Evolutionary conservation across 2,888 invertebrate species (phyloP), one percentile per base, ranked within the genome.

Genomic region (Drosophila prostipennis): DNA sequence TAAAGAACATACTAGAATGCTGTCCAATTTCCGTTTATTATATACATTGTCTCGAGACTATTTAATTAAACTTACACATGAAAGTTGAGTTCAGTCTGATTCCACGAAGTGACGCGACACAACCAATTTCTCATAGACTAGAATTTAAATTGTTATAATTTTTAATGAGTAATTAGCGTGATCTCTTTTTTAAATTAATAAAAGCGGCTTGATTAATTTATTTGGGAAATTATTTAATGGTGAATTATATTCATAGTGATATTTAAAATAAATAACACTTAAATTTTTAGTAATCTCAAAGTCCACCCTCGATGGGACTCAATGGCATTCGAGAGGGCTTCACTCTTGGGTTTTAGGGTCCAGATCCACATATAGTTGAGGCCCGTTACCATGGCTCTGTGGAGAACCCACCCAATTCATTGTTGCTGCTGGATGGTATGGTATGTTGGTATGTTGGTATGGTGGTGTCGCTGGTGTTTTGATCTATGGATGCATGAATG

Each of bases 401-500:
- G 16, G 42, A 29, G n/a, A 34, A 48, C 48, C 29, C 19, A 4
- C 68, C 36, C 32, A 14, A 29, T 54, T 19, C 61, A 54, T 52
- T 36, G 46, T 49, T 48, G 36, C 13, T 56, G 43, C 36, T 68
- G 16, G 39, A 48, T 46, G 45, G 45, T 23, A 29, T 46, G 14
- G 29, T 40, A 19, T 19, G 29, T 16, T 73, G 72, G n/a, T n/a
- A n/a, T n/a, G n/a, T n/a, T n/a, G n/a, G n/a, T n/a, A n/a, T n/a
- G n/a, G 74, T 79, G 73, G 70, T 56, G 61, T 69, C 64, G 77
- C 71, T 78, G 74, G 61, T 53, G 56, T 78, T 80, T 75, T 77
- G 78, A 81, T 84, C 81, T 74, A 65, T 83, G 78, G 71, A 88
- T 87, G 85, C 89, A 84, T 85, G 89, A 85, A 87, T 85, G 89